Percentiles rank a stretch among this genome's conserved stretches.
Evolutionary conservation across 1,140 invertebrate species (phyloP).

Genomic region (Pseudomyrmex flavicornis): DNA sequence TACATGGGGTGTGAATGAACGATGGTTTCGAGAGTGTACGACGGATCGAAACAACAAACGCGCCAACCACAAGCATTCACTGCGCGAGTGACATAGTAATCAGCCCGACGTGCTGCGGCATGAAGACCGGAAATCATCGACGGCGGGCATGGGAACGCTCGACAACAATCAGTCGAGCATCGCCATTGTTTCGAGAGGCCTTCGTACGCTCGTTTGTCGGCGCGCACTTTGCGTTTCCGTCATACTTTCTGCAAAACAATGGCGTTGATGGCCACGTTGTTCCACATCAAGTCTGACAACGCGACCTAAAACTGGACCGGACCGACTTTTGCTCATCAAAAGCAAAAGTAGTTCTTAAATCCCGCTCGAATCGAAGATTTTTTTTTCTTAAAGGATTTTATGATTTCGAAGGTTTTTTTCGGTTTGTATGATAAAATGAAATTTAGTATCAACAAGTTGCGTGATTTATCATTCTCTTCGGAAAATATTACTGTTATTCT

Average conservation of each 20-base stretch:
- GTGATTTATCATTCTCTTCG: background rate
- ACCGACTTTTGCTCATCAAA: background rate
- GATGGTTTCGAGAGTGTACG: constrained; percentile 12
- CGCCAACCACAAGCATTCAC: constrained; percentile 10
- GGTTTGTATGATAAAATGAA: no score
- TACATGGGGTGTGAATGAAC: background rate
- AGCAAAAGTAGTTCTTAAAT: background rate
- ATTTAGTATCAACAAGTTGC: no score
- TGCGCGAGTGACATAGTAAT: constrained; percentile 42
- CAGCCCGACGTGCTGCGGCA: constrained; percentile 15
- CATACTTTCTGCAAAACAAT: constrained; percentile 61
- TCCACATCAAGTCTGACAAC: background rate
- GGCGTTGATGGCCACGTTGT: constrained; percentile 36
- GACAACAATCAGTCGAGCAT: constrained; percentile 21
- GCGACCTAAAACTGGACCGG: background rate
- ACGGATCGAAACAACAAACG: constrained; percentile 27
- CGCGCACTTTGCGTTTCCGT: constrained; percentile 41
- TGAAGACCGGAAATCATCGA: constrained; percentile 55
- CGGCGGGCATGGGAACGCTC: constrained; percentile 39
- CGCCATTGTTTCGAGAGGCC: constrained; percentile 60
- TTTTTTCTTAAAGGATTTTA: no score
- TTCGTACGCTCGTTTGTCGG: constrained; percentile 23
- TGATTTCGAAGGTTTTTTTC: no score
- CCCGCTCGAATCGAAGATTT: no score
- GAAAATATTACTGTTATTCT: background rate